Percentiles rank a stretch among this genome's conserved stretches.
These are phyloP conservation scores for Phthorimaea operculella DNA, from an alignment of 1,140 invertebrate species.

Conservation along the genomic window DNA sequence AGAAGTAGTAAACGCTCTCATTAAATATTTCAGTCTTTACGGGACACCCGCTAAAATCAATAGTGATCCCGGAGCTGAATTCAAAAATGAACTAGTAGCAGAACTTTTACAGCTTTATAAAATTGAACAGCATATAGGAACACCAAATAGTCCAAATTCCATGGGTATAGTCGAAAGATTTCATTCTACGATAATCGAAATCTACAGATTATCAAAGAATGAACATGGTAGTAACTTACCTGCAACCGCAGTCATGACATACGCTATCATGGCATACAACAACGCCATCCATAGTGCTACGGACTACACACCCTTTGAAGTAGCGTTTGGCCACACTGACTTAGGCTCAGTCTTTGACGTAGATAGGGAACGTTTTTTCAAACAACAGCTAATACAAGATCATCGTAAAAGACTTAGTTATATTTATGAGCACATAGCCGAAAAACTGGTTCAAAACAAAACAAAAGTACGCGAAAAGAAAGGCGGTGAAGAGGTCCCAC, in stretches of 20 bases:
- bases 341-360: conserved; percentile 5
- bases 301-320: conserved; percentile 18
- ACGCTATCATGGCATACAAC: too few relatives aligned
- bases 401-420: too few relatives aligned
- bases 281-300: conserved; percentile 16
- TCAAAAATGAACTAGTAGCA: too few relatives aligned
- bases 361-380: conserved; percentile 12
- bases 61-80: too few relatives aligned
- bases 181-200: conserved; percentile 23
- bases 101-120: conserved; percentile 20
- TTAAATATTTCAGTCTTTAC: too few relatives aligned
- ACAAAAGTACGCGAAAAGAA: conserved; percentile 2
- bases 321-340: conserved; percentile 16
- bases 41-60: conserved; percentile 10
- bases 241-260: too few relatives aligned
- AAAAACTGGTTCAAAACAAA: too few relatives aligned
- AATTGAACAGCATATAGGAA: conserved; percentile 19
- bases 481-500: too few relatives aligned
- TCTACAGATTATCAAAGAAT: conserved; percentile 24
- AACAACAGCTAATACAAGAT: conserved; percentile 16
- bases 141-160: conserved; percentile 23
- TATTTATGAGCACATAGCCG: too few relatives aligned
- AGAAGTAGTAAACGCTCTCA: too few relatives aligned
- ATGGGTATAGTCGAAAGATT: conserved; percentile 22
- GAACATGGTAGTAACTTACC: too few relatives aligned